phyloP scores from a whole-genome alignment of 2,797 vertebrate species.

The Pseudocheirus occidentalis region DNA sequence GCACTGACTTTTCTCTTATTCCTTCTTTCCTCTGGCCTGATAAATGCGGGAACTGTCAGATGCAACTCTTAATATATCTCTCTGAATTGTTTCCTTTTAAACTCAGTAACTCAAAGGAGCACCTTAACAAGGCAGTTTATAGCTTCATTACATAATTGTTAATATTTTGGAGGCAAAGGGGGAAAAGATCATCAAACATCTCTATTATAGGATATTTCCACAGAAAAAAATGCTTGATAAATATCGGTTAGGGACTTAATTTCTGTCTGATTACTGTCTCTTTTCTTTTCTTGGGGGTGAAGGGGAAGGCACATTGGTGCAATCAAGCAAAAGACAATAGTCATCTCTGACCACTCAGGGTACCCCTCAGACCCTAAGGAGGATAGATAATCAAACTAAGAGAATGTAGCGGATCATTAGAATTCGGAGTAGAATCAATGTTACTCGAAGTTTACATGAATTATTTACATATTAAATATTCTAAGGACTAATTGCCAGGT shows the following conservation, averaged over 20 bases:
- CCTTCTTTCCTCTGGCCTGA: too few relatives aligned
- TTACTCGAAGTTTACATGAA: too few relatives aligned
- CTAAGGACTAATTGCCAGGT: too few relatives aligned
- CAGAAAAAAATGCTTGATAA: background rate
- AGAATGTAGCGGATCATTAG: background rate
- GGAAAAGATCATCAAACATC: background rate
- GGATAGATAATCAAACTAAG: background rate
- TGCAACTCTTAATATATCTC: background rate
- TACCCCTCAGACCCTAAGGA: background rate
- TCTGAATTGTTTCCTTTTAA: conserved; percentile 16
- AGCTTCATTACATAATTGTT: background rate
- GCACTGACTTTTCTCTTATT: too few relatives aligned
- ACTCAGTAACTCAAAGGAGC: background rate
- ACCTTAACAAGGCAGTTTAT: background rate
- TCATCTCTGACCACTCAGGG: background rate
- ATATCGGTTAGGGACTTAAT: background rate
- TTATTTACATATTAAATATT: too few relatives aligned
- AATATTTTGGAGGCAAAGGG: background rate
- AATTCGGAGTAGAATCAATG: background rate
- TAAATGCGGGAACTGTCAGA: too few relatives aligned
- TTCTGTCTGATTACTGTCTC: too few relatives aligned
- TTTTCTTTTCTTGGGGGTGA: accelerated
- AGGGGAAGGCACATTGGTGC: background rate
- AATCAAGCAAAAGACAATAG: background rate
- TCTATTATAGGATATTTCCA: conserved; percentile 10